phyloP scores from a whole-genome alignment of 2,888 invertebrate species.

The Oscheius sp. region DNA sequence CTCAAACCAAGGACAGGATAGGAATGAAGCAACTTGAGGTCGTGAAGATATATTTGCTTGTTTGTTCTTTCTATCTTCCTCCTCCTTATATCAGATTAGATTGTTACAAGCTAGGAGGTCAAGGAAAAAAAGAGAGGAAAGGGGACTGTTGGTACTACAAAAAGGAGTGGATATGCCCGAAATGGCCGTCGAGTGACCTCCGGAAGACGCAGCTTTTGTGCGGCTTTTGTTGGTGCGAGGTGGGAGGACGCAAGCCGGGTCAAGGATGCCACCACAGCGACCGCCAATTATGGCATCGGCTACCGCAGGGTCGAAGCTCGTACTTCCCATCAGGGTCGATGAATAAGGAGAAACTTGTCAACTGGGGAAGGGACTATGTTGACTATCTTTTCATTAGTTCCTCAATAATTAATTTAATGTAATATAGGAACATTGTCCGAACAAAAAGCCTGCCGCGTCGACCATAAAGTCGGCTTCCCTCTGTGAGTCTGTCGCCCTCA shows the following conservation, averaged over 20 bases:
- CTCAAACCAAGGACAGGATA: no score
- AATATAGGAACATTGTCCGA: no score
- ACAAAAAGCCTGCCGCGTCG: no score
- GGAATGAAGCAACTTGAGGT: no score
- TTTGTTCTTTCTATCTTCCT: no score
- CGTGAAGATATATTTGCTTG: no score
- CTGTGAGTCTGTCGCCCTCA: not conserved
- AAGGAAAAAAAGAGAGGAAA: constrained; percentile 4
- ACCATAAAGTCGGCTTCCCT: not conserved
- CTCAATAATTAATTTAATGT: no score
- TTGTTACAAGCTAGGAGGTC: not conserved
- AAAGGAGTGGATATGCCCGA: not conserved
- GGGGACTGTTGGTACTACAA: not conserved
- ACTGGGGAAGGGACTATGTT: not conserved
- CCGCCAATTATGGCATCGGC: constrained; percentile 28
- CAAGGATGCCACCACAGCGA: constrained; percentile 27
- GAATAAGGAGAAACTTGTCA: not conserved
- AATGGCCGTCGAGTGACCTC: constrained; percentile 20
- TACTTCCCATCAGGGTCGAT: not conserved
- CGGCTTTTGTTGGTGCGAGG: constrained; percentile 23
- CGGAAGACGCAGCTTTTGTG: constrained; percentile 28
- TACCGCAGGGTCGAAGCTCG: not conserved
- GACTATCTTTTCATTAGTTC: no score
- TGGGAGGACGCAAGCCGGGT: constrained; percentile 29
- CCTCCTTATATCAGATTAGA: no score